Evolutionary conservation across 1,140 invertebrate species (phyloP).

Genomic region (Eupristina koningsbergeri): DNA sequence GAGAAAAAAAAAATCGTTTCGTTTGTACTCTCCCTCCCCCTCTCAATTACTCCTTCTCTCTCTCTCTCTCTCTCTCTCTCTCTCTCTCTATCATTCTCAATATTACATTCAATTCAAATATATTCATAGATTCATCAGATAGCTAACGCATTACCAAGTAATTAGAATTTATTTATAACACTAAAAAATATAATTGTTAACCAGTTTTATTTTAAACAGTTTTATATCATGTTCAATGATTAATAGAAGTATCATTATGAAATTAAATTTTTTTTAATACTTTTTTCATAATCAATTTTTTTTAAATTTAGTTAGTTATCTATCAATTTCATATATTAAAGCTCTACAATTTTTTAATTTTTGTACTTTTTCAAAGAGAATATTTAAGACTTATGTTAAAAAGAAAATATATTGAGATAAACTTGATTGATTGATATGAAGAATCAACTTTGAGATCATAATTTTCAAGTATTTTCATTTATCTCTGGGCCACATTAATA

Average conservation of each 20-base stretch:
- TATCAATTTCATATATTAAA: not conserved
- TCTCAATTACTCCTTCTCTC: no score
- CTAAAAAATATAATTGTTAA: no score
- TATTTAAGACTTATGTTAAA: not conserved
- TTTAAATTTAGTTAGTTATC: not conserved
- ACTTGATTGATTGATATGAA: not conserved
- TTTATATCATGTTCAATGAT: not conserved
- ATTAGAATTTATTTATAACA: no score
- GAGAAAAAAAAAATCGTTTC: no score
- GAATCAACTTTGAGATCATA: not conserved
- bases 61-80: no score
- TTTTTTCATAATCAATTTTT: not conserved
- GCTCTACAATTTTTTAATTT: not conserved
- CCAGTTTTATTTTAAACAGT: no score
- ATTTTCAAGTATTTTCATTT: not conserved
- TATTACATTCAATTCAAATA: no score
- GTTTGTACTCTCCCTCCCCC: no score
- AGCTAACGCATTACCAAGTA: no score
- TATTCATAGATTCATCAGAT: no score
- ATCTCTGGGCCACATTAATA: not conserved
- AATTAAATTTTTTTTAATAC: not conserved
- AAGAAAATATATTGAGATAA: not conserved
- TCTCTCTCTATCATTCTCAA: no score
- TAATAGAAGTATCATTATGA: not conserved
- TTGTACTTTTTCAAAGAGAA: not conserved